These are phyloP conservation scores for Bimastos eiseni DNA, from an alignment of 2,888 invertebrate genomes.

Conservation along the genomic window DNA sequence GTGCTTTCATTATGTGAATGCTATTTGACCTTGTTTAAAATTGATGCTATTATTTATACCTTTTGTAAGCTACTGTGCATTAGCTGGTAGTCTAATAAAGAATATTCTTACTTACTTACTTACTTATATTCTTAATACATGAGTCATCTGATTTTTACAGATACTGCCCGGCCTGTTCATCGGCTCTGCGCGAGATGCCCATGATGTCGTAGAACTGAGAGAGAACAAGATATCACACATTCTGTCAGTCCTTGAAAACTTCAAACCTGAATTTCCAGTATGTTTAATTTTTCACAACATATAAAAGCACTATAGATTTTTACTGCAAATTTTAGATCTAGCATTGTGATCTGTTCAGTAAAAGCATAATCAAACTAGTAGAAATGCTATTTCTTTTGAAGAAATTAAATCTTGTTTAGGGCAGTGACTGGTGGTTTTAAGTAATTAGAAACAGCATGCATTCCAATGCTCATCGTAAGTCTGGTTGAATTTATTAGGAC, in stretches of 20 bases:
- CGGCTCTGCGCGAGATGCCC: neutral
- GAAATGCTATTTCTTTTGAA: neutral
- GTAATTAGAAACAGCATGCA: neutral
- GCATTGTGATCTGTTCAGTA: neutral
- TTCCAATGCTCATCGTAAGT: neutral
- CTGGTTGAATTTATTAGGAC: neutral
- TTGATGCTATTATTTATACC: too few relatives aligned
- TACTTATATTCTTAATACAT: neutral
- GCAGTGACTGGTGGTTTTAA: neutral
- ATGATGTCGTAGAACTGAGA: neutral
- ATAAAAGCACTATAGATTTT: neutral
- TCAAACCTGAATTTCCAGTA: conserved; percentile 14
- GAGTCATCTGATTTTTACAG: conserved; percentile 16
- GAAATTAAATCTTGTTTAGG: too few relatives aligned
- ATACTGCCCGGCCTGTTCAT: conserved; percentile 21
- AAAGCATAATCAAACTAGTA: neutral
- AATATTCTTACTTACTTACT: too few relatives aligned
- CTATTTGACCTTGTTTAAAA: too few relatives aligned
- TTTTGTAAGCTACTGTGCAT: too few relatives aligned
- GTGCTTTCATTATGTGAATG: too few relatives aligned
- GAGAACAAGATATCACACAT: conserved; percentile 26
- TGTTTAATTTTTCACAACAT: neutral
- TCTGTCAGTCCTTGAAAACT: neutral
- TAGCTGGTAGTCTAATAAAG: too few relatives aligned
- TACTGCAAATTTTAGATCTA: neutral